These are phyloP conservation scores for Sturmia bella DNA, from an alignment of 2,888 invertebrate genomes.

Conservation along the genomic window DNA sequence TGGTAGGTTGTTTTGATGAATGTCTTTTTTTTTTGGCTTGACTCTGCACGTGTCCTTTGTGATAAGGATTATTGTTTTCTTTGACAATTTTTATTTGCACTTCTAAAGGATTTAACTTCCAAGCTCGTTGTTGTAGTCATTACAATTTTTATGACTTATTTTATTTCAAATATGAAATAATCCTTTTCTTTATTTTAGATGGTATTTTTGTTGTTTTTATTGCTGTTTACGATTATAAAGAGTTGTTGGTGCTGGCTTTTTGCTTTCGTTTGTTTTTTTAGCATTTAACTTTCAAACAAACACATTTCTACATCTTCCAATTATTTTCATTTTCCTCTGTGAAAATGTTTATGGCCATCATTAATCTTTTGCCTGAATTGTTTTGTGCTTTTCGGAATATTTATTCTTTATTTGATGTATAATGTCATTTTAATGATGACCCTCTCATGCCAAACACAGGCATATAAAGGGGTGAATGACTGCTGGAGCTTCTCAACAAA, in stretches of 20 bases:
- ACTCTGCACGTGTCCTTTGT: not conserved
- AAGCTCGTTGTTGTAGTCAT: constrained; percentile 15
- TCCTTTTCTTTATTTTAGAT: not conserved
- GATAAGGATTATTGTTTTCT: not conserved
- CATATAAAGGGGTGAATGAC: not conserved
- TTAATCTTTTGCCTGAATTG: constrained; percentile 12
- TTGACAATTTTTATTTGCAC: not conserved
- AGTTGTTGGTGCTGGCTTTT: constrained; percentile 14
- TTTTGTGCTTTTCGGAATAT: constrained; percentile 14
- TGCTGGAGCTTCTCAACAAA: not conserved
- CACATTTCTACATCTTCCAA: constrained; percentile 46
- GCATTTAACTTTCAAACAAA: constrained; percentile 11
- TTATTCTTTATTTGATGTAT: constrained; percentile 19
- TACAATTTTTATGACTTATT: constrained; percentile 22
- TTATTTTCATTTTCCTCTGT: constrained; percentile 16
- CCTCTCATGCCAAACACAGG: not conserved
- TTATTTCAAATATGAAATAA: constrained; percentile 17
- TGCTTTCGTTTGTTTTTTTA: not conserved
- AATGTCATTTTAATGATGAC: constrained; percentile 29
- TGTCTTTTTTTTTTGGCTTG: constrained; percentile 2
- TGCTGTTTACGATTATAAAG: not conserved
- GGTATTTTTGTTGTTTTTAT: not conserved
- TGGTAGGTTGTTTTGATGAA: not conserved
- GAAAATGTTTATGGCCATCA: constrained; percentile 11
- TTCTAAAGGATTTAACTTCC: not conserved